Base-by-base conservation (phyloP, 1,140 invertebrate genomes). In the Physella acuta region DNA sequence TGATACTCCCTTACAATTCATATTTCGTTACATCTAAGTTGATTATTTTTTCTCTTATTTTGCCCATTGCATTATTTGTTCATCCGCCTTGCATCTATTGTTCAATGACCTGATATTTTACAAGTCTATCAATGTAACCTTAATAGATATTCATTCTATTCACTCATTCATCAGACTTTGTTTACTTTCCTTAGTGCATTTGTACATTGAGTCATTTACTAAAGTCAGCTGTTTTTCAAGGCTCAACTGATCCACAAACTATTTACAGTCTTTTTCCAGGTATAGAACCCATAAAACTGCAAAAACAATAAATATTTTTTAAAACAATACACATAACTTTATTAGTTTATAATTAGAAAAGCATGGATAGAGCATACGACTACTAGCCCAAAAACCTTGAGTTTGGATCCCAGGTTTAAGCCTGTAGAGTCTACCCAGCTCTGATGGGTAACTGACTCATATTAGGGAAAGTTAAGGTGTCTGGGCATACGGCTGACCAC, bases 211-310 rank as follows among this genome's bases (percentile, higher is more conserved):
- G 73, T 44, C 31, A 63, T 31, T 60, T 79, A n/a, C 49, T 76
- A 31, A 76, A 76, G 62, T 60, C 62, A 39, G 76, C 75, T 51
- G 69, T 79, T 20, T 78, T 79, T 64, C 68, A 76, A 39, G 73
- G 73, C 49, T 76, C 73, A 1, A 70, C 68, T 34, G 76, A 79
- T 51, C 73, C 75, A 26, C 56, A 68, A 28, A 71, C 68, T 11
- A 56, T 79, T n/a, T 49, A 75, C 26, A 59, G 44, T 36, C 55
- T 78, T 28, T 79, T 79, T 64, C 76, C 78, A 71, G 68, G 77
- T 78, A 63, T 71, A 62, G 0, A 58, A 55, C 11, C 24, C 16
- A n/a, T n/a, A n/a, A n/a, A n/a, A n/a, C n/a, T n/a, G n/a, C n/a
- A n/a, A n/a, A 44, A 20, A 11, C 39, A 44, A 11, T 11, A 44